Evolutionary conservation across 2,888 invertebrate genomes (phyloP).

Genomic region (Aphidius colemani): DNA sequence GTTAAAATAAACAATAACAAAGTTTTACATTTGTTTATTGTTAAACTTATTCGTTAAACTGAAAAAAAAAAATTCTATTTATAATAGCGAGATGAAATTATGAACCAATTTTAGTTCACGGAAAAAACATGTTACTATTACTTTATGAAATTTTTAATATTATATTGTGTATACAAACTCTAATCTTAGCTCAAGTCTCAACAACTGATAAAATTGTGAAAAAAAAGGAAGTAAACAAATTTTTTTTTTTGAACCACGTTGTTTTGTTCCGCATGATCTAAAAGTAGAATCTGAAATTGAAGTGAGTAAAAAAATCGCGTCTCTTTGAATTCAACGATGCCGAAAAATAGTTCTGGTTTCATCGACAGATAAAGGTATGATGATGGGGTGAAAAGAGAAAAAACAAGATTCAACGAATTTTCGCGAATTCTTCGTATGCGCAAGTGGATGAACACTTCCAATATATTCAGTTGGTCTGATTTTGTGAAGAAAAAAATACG

Average conservation of each 20-base stretch:
- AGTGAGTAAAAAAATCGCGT: conserved; percentile 21
- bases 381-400: conserved; percentile 3
- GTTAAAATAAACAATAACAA: no score
- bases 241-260: not conserved
- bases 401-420: conserved; percentile 30
- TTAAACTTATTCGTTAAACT: no score
- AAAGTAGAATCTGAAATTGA: conserved; percentile 21
- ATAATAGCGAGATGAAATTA: not conserved
- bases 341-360: conserved; percentile 16
- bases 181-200: no score
- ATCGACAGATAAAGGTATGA: conserved; percentile 17
- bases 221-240: not conserved
- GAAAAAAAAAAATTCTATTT: no score
- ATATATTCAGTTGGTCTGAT: conserved; percentile 31
- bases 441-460: conserved; percentile 36
- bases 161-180: no score
- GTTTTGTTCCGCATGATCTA: not conserved
- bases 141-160: no score
- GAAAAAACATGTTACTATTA: no score
- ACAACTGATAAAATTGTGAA: no score
- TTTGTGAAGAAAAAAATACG: not conserved
- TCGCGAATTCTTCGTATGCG: conserved; percentile 32
- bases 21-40: no score
- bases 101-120: not conserved
- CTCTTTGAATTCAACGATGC: conserved; percentile 24